A percentile compares a stretch with the other conserved stretches of the same genome.
phyloP scores from a whole-genome alignment of 2,797 vertebrate species.

The Pangasius sanitwongsei region DNA sequence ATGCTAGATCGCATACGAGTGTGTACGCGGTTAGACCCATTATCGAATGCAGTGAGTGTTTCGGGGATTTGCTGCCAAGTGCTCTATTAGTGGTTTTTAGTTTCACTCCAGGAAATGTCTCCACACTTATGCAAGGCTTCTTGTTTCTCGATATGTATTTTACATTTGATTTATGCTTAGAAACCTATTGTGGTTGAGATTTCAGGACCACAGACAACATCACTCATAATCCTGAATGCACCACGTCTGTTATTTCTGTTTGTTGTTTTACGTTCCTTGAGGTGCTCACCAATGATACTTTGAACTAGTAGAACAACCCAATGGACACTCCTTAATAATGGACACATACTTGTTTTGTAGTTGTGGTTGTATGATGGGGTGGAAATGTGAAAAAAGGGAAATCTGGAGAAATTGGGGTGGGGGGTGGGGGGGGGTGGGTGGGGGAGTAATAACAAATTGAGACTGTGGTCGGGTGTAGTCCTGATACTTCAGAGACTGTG shows the following conservation, averaged over 20 bases:
- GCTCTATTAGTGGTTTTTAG: conserved; percentile 56
- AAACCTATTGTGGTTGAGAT: conserved; percentile 38
- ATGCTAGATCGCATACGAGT: conserved; percentile 18
- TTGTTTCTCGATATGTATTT: conserved; percentile 46
- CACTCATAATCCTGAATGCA: background rate
- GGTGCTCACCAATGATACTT: background rate
- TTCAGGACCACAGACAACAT: conserved; percentile 53
- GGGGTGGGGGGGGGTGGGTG: no score
- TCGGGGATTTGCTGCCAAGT: conserved; percentile 51
- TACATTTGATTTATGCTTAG: conserved; percentile 36
- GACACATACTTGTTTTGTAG: background rate
- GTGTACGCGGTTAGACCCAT: conserved; percentile 43
- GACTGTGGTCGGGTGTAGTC: background rate
- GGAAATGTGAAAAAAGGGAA: background rate
- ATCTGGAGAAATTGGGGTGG: background rate
- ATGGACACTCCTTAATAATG: background rate
- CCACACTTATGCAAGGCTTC: conserved; percentile 45
- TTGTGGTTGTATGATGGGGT: background rate
- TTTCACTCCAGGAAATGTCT: conserved; percentile 53
- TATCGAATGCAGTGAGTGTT: conserved; percentile 52
- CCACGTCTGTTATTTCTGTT: background rate
- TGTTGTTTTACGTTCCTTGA: background rate
- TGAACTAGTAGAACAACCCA: background rate
- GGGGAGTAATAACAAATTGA: background rate
- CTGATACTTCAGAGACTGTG: background rate